Percentiles rank a stretch among this genome's conserved stretches.
These are phyloP conservation scores for Phoenicopterus ruber DNA, from an alignment of 2,113 vertebrate species.

Conservation along the genomic window DNA sequence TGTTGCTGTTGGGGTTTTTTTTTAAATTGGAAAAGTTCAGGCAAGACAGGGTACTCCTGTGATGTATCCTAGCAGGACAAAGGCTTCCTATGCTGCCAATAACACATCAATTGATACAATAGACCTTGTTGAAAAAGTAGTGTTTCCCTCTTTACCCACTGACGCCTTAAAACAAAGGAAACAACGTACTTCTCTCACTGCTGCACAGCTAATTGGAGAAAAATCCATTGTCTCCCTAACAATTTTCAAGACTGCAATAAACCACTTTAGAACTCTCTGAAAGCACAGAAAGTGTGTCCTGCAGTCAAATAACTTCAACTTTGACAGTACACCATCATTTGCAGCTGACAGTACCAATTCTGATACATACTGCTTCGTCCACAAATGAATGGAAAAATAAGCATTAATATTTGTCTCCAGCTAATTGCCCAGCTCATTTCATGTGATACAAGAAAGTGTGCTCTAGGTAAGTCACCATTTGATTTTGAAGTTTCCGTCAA, in stretches of 20 bases:
- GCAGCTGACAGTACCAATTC: not conserved
- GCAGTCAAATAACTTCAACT: not conserved
- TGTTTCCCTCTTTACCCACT: not conserved
- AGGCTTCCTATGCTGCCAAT: not conserved
- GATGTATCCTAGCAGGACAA: not conserved
- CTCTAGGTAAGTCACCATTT: not conserved
- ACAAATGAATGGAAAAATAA: not conserved
- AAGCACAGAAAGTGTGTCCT: not conserved
- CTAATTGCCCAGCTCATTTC: not conserved
- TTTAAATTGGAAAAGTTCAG: not conserved
- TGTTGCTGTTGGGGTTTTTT: not conserved
- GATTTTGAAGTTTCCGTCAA: not conserved
- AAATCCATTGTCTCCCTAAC: not conserved
- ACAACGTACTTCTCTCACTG: not conserved
- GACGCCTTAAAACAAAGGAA: not conserved
- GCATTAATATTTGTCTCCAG: not conserved
- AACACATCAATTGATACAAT: not conserved
- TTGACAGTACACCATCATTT: not conserved
- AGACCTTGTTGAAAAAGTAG: not conserved
- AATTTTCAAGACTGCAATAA: not conserved
- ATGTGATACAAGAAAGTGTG: not conserved
- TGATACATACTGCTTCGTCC: not conserved
- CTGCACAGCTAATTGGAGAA: not conserved
- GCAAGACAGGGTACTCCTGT: not conserved
- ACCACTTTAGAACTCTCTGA: not conserved